A percentile compares a stretch with the other conserved stretches of the same genome.
These are phyloP conservation scores for Spodoptera picta DNA, from an alignment of 2,888 invertebrate genomes.

Conservation along the genomic window DNA sequence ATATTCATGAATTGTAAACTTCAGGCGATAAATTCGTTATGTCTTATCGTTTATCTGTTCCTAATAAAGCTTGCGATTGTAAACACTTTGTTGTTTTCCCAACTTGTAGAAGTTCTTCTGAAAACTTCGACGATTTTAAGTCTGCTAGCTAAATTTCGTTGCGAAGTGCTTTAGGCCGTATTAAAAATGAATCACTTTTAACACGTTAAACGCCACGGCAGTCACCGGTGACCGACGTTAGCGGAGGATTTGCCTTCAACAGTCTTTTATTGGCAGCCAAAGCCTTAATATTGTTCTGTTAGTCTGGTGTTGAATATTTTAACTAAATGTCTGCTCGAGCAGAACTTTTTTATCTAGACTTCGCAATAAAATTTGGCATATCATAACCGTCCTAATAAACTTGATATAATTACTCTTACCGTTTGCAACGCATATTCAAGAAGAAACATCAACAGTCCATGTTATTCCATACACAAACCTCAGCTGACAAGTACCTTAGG, in stretches of 20 bases:
- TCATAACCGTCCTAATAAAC: too few species aligned
- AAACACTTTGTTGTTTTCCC: conserved; percentile 40
- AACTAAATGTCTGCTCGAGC: neutral
- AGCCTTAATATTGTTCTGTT: neutral
- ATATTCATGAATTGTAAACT: conserved; percentile 67
- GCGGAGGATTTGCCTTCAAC: too few species aligned
- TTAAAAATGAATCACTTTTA: conserved; percentile 11
- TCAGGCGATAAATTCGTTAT: conserved; percentile 65
- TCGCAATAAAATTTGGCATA: neutral
- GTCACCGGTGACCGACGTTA: too few species aligned
- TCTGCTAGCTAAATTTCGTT: conserved; percentile 4
- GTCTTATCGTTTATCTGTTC: conserved; percentile 60
- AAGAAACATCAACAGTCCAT: too few species aligned
- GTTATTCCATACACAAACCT: too few species aligned
- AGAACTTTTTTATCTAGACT: neutral
- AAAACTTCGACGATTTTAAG: conserved; percentile 3
- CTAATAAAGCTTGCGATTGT: conserved; percentile 55
- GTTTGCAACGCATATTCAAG: too few species aligned
- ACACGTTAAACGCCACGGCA: too few species aligned
- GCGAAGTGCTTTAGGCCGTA: conserved; percentile 13
- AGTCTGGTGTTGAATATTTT: conserved; percentile 13
- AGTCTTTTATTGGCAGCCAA: too few species aligned
- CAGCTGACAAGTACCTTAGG: too few species aligned
- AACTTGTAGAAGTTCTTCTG: conserved; percentile 21
- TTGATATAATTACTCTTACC: too few species aligned